Evolutionary conservation across 1,140 invertebrate genomes (phyloP).

Genomic region (Frieseomelitta varia): DNA sequence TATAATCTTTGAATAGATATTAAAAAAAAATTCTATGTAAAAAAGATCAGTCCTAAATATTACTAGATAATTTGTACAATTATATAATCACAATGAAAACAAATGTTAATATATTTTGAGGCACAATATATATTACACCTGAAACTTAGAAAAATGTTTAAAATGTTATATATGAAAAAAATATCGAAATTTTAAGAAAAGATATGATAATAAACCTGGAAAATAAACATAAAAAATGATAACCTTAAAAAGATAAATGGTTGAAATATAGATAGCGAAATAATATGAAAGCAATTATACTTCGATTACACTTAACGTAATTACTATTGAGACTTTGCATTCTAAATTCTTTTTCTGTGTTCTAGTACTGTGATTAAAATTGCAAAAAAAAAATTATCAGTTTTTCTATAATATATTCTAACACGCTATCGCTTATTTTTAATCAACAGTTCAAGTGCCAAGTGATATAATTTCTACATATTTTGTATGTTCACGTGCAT

Average conservation of each 20-base stretch:
- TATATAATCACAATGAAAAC: constrained; percentile 48
- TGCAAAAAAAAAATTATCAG: constrained; percentile 41
- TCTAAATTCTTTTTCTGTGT: not conserved
- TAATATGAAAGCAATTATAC: constrained; percentile 39
- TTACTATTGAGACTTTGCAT: constrained; percentile 29
- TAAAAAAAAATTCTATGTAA: constrained; percentile 39
- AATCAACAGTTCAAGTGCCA: not conserved
- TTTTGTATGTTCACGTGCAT: not conserved
- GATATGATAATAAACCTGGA: not conserved
- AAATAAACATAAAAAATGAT: constrained; percentile 12
- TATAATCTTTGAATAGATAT: constrained; percentile 14
- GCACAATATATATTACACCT: constrained; percentile 40
- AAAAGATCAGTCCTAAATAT: constrained; percentile 47
- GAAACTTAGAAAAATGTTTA: constrained; percentile 16
- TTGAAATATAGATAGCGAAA: constrained; percentile 30
- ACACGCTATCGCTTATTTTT: not conserved
- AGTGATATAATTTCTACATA: constrained; percentile 20
- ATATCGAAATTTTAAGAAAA: constrained; percentile 12
- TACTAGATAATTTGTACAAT: constrained; percentile 51
- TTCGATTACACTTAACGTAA: constrained; percentile 23
- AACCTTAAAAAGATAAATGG: constrained; percentile 16
- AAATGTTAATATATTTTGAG: constrained; percentile 39
- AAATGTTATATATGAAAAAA: constrained; percentile 25
- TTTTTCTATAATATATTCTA: constrained; percentile 31
- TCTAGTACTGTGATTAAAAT: constrained; percentile 20